Evolutionary conservation across 1,140 invertebrate species (phyloP).

Genomic region (Nixonia krombeini): DNA sequence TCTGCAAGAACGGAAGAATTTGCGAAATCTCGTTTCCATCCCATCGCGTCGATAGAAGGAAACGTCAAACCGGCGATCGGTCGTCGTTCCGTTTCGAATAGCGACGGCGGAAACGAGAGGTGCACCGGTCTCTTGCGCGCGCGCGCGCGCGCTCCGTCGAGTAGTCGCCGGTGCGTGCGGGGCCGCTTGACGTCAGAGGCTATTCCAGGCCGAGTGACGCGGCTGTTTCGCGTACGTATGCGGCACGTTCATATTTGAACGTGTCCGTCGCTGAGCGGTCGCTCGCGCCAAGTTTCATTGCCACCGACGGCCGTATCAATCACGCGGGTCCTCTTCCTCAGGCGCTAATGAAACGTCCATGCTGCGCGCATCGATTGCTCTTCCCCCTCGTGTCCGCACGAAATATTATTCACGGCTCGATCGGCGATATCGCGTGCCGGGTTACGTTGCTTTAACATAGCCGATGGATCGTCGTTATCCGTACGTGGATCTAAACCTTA

Average conservation of each 20-base stretch:
- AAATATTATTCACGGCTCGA: neutral
- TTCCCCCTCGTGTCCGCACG: neutral
- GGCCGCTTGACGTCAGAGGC: conserved; percentile 65
- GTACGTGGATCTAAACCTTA: no score
- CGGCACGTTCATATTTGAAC: conserved; percentile 26
- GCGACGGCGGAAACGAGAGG: no score
- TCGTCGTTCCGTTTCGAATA: no score
- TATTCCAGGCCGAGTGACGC: conserved; percentile 69
- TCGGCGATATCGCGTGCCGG: no score
- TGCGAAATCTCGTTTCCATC: no score
- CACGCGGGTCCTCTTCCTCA: conserved; percentile 11
- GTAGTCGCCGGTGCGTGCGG: conserved; percentile 19
- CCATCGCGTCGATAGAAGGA: no score
- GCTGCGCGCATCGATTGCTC: neutral
- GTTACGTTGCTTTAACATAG: no score
- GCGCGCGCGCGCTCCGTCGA: conserved; percentile 6
- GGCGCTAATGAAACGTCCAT: no score
- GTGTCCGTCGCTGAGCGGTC: conserved; percentile 14
- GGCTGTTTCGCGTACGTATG: conserved; percentile 43
- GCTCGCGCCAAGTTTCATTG: conserved; percentile 26
- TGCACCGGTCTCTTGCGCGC: no score
- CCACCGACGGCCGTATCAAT: conserved; percentile 14
- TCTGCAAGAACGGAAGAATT: no score
- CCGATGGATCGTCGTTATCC: no score
- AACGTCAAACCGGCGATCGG: no score